Evolutionary conservation across 2,113 vertebrate species (phyloP).

Genomic region (Dissostichus mawsoni): DNA sequence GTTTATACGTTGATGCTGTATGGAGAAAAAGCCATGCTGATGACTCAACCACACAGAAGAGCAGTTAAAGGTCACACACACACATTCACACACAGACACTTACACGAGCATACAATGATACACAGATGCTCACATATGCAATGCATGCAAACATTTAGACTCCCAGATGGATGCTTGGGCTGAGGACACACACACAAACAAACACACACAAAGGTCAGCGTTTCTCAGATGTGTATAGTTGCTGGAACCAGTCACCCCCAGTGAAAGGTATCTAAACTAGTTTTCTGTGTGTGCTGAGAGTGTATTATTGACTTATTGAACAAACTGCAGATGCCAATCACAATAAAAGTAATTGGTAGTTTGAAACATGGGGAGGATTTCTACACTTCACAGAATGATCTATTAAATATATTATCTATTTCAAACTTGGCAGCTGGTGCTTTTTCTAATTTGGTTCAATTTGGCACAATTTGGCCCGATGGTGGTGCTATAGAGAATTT

Average conservation of each 20-base stretch:
- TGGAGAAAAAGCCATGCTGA: conserved; percentile 19
- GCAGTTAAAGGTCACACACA: conserved; percentile 3
- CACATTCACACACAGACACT: neutral
- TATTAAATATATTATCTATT: too few relatives aligned
- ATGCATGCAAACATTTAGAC: neutral
- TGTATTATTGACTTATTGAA: neutral
- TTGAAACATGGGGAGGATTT: neutral
- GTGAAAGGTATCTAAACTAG: neutral
- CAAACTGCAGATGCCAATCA: conserved; percentile 8
- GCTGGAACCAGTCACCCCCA: neutral
- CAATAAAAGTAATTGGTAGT: neutral
- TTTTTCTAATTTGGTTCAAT: too few relatives aligned
- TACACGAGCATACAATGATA: conserved; percentile 6
- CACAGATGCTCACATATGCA: conserved; percentile 3
- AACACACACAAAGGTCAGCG: conserved; percentile 59
- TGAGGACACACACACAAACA: neutral
- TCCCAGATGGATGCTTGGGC: neutral
- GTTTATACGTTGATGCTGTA: neutral
- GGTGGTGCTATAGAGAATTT: too few relatives aligned
- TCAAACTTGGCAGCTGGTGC: too few relatives aligned
- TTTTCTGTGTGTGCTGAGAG: neutral
- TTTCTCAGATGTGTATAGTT: conserved; percentile 31
- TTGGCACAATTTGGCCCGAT: too few relatives aligned
- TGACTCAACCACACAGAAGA: conserved; percentile 33
- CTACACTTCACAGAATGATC: too few relatives aligned